These are phyloP conservation scores for Rhegmatorhina hoffmannsi DNA, from an alignment of 2,113 vertebrate genomes.

Conservation along the genomic window DNA sequence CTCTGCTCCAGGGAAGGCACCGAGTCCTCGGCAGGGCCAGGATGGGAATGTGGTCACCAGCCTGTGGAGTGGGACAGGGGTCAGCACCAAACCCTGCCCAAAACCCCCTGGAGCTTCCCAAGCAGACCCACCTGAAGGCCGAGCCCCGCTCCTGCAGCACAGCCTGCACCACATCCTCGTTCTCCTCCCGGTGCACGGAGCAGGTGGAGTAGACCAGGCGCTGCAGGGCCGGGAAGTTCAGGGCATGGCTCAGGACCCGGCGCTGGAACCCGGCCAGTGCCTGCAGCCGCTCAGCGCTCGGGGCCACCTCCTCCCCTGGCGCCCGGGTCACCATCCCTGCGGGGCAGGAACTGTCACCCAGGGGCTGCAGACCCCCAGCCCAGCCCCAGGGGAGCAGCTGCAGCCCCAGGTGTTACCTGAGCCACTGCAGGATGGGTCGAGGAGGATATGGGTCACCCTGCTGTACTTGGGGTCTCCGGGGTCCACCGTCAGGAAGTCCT, in stretches of 20 bases:
- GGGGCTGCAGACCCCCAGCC: fast-evolving
- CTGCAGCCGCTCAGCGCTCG: conserved; percentile 70
- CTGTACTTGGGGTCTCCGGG: conserved; percentile 76
- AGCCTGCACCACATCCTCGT: conserved; percentile 84
- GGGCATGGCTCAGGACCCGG: conserved; percentile 80
- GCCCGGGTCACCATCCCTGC: conserved; percentile 84
- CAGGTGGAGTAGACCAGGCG: conserved; percentile 94
- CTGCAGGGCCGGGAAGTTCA: conserved; percentile 83
- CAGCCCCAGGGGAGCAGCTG: fast-evolving
- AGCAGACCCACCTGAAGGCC: conserved; percentile 78
- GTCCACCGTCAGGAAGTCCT: conserved; percentile 89
- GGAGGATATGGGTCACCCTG: conserved; percentile 84
- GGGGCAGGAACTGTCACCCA: fast-evolving
- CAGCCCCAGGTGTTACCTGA: conserved; percentile 78
- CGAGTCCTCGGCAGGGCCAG: conserved; percentile 87
- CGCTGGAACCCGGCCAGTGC: conserved; percentile 88
- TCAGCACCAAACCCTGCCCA: fast-evolving
- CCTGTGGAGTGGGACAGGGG: conserved; percentile 49
- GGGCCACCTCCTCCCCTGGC: conserved; percentile 23
- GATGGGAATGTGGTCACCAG: conserved; percentile 78
- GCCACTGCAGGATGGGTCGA: conserved; percentile 96
- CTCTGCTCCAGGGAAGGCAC: conserved; percentile 73
- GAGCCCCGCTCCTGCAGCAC: conserved; percentile 77
- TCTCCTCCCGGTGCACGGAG: conserved; percentile 89
- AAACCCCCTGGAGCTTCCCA: fast-evolving